phyloP scores from a whole-genome alignment of 2,797 vertebrate species.

The Coranthus polyacanthus region DNA sequence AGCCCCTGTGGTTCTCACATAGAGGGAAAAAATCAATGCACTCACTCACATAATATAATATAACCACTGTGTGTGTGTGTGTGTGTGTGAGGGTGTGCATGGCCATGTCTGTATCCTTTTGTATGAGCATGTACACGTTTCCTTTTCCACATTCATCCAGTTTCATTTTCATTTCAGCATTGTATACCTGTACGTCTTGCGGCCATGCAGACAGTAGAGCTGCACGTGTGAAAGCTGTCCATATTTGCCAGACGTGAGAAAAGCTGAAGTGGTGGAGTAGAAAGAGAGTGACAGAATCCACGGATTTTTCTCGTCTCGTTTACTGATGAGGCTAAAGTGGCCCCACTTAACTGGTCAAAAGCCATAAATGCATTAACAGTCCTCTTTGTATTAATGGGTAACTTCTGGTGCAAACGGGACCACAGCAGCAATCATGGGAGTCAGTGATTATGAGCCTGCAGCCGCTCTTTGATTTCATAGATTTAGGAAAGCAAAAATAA shows the following conservation, averaged over 20 bases:
- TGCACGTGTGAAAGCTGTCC: slow-evolving; percentile 17
- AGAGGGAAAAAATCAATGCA: slow-evolving; percentile 51
- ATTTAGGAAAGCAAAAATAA: slow-evolving; percentile 2
- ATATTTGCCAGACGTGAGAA: slow-evolving; percentile 30
- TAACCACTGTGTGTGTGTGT: slow-evolving; percentile 14
- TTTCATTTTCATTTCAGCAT: slow-evolving; percentile 16
- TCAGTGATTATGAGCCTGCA: slow-evolving; percentile 46
- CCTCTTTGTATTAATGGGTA: slow-evolving; percentile 74
- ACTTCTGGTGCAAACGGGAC: slow-evolving; percentile 72
- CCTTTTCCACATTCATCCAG: not conserved
- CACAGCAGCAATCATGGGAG: slow-evolving; percentile 68
- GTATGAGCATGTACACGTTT: not conserved
- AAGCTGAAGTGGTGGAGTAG: slow-evolving; percentile 32
- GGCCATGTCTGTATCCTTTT: not conserved
- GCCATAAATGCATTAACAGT: slow-evolving; percentile 81
- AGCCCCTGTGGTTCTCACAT: slow-evolving; percentile 37
- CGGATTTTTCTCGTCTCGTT: slow-evolving; percentile 56
- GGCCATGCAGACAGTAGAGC: too few species aligned
- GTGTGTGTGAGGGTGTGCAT: slow-evolving; percentile 1
- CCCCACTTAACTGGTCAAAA: slow-evolving; percentile 72
- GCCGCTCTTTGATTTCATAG: slow-evolving; percentile 26
- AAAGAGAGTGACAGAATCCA: slow-evolving; percentile 58
- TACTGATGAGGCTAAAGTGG: slow-evolving; percentile 66
- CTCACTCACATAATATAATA: slow-evolving; percentile 38
- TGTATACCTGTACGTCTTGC: slow-evolving; percentile 2